Evolutionary conservation across 1,140 invertebrate genomes (phyloP), one percentile per base, ranked within the genome.

Genomic region (Zophobas atratus): DNA sequence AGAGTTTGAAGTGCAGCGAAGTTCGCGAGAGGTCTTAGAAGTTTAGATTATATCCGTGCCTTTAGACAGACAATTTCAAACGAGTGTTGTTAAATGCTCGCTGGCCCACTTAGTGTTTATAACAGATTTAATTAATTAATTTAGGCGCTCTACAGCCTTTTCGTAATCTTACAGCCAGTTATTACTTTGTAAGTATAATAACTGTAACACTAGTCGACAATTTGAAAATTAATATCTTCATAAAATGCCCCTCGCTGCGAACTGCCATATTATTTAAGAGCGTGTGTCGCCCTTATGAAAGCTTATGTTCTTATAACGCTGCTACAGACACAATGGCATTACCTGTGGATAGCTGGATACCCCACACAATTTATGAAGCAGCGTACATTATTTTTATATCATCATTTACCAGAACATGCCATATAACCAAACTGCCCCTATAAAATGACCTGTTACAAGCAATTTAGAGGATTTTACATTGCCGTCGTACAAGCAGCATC

Each of bases 111-210:
- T 78, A 82, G 81, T 84, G 82, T 85, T 85, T 85, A 85, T 84
- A 84, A 82, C 81, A 83, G 83, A 84, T 86, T 86, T 86, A 85
- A 86, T 86, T 86, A 86, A 86, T 86, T 86, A 86, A 86, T 86
- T 86, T 83, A 81, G 79, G 77, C 82, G 79, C 77, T 81, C 80
- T 80, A 78, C 77, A 81, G 82, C 80, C 77, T 83, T 85, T 85
- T 82, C 76, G 78, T 82, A 85, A 85, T 84, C 83, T 84, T 83
- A 82, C 79, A 84, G 82, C 78, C 83, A 81, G 82, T 84, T 84
- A 84, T 84, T 84, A 83, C 83, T 82, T 84, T 84, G 82, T 84
- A 84, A 84, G 83, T 84, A 84, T 84, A 84, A 84, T 84, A 84
- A 84, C 82, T 81, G 82, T 84, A 81, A 84, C 81, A 84, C 81